phyloP scores from a whole-genome alignment of 2,888 invertebrate genomes.

The Orthosia gracilis region DNA sequence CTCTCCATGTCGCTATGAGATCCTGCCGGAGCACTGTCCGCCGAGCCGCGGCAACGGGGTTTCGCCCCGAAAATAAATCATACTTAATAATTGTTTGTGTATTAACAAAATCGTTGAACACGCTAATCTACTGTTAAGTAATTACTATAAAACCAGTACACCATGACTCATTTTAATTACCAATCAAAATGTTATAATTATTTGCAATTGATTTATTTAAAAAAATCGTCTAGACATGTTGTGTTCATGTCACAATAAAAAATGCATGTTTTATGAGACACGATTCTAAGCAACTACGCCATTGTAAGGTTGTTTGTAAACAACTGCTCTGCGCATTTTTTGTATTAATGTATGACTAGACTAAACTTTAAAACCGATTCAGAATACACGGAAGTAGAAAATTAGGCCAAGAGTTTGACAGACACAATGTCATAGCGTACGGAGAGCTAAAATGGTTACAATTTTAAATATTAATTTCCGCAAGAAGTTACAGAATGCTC shows the following conservation, averaged over 20 bases:
- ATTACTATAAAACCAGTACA: background rate
- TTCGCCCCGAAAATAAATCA: too few species aligned
- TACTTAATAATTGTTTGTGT: background rate
- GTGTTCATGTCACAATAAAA: background rate
- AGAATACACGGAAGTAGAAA: conserved; percentile 39
- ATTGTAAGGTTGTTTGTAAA: conserved; percentile 44
- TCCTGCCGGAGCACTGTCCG: too few species aligned
- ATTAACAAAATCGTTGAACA: background rate
- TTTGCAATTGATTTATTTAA: background rate
- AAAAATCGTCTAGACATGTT: conserved; percentile 35
- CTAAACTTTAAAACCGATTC: conserved; percentile 34
- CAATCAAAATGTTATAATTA: conserved; percentile 13
- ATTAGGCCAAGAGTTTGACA: conserved; percentile 41
- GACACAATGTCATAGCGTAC: conserved; percentile 14
- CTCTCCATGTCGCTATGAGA: too few species aligned
- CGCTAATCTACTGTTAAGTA: background rate
- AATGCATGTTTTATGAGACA: conserved; percentile 12
- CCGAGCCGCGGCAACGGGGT: too few species aligned
- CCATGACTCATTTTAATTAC: background rate
- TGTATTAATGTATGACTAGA: conserved; percentile 11
- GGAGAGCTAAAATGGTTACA: background rate
- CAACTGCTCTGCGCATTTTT: conserved; percentile 25
- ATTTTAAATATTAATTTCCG: background rate
- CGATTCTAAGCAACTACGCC: conserved; percentile 11
- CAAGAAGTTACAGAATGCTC: background rate